Evolutionary conservation across 2,113 vertebrate genomes (phyloP), one percentile per base, ranked within the genome.

Genomic region (Chaetops frenatus): DNA sequence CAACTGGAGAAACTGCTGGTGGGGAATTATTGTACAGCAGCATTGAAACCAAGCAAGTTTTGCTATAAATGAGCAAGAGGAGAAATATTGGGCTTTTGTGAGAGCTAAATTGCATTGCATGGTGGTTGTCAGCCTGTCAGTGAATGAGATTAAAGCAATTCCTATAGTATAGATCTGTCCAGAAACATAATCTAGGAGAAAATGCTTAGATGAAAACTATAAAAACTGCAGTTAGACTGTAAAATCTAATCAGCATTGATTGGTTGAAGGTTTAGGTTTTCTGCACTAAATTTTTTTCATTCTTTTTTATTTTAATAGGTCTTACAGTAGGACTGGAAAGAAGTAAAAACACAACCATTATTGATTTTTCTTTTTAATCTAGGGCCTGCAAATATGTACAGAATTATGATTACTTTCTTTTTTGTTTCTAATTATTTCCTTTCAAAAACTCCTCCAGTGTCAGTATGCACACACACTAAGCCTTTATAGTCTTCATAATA

Each of bases 171-270:
- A 96, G 97, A 97, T 97, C 96, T 97, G 91, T 92, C 72, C 90
- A 96, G 94, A 95, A 94, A 92, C 84, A 96, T 97, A 97, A 96
- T 93, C 74, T 81, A 90, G 74, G 94, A 96, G 94, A 97, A 97
- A 97, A 96, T 94, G 80, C 78, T 96, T 88, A 83, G 92, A 96
- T 95, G 94, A 97, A 96, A 98, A 96, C 90, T 85, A 96, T 97
- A 97, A 97, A 97, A 96, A 96, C 67, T 93, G 78, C 92, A 92
- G 96, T 96, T 95, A 93, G 96, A 95, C 60, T 93, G 86, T 88
- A 97, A 97, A 90, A 98, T 97, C 72, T 97, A 97, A 97, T 98
- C 90, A 97, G 8, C 70, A 97, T 97, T 9, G 97, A 97, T 91
- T 96, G 74, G 36, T 24, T 93, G 86, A 86, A 91, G 28, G 42